Evolutionary conservation across 2,113 vertebrate species (phyloP), one percentile per base, ranked within the genome.

Genomic region (Ceuthmochares aereus): DNA sequence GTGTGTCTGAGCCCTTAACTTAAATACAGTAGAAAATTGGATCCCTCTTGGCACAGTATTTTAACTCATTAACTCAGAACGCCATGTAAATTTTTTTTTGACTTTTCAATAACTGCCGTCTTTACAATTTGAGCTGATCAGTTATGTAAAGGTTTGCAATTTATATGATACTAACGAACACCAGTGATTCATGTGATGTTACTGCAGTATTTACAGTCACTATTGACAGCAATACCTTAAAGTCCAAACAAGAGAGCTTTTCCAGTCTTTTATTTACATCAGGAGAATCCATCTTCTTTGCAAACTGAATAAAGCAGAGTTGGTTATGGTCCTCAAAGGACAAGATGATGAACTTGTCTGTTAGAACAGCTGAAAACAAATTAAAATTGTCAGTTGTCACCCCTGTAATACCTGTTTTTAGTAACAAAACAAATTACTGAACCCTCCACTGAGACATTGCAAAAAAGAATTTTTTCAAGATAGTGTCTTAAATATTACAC

Each of bases 241-340:
- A 98, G 93, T 99, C 99, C 94, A 98, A 98, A 66, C 97, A 96
- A 25, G 99, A 99, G 80, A 99, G 98, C 96, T 99, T 99, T 97
- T 99, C 99, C 72, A 97, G 56, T 85, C 94, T 98, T 95, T 96
- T 98, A 96, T 97, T 98, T 93, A 96, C 62, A 96, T 99, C 98
- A 1, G 97, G 94, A 92, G 98, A 98, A 97, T 97, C 97, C 97
- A 97, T 97, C 90, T 97, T 98, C 98, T 98, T 99, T 97, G 98
- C 96, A 97, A 99, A 98, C 93, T 98, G 98, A 97, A 99, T 98
- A 75, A 98, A 98, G 85, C 99, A 99, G 94, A 99, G 98, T 60
- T 99, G 99, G 97, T 97, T 99, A 95, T 97, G 98, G 97, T 99
- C 98, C 97, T 98, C 98, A 98, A 99, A 99, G 84, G 99, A 98